phyloP scores from a whole-genome alignment of 1,140 invertebrate genomes.

The Drosophila gunungcola region DNA sequence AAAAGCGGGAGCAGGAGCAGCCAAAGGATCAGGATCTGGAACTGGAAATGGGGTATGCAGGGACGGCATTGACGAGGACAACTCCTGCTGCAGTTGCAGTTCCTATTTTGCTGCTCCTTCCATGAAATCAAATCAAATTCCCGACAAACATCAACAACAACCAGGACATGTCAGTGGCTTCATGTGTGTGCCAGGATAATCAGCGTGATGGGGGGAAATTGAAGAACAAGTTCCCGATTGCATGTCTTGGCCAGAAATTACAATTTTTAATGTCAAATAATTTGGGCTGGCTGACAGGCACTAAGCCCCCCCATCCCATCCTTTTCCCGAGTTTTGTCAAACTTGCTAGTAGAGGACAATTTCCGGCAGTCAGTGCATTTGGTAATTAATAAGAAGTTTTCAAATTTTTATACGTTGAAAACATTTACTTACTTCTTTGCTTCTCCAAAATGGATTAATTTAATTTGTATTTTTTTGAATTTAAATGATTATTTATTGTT shows the following conservation, averaged over 20 bases:
- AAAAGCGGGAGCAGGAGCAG: conserved; percentile 3
- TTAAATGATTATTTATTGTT: too few relatives aligned
- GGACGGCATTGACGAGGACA: conserved; percentile 48
- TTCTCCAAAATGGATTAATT: too few relatives aligned
- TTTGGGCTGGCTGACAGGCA: conserved; percentile 25
- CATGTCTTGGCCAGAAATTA: conserved; percentile 53
- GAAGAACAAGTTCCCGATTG: conserved; percentile 43
- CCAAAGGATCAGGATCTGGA: conserved; percentile 19
- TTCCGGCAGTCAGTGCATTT: conserved; percentile 1
- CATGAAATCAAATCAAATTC: conserved; percentile 75
- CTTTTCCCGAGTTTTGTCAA: background rate
- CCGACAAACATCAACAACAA: conserved; percentile 61
- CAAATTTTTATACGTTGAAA: too few relatives aligned
- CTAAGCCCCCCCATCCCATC: too few relatives aligned
- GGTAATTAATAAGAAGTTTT: background rate
- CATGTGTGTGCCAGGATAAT: conserved; percentile 24
- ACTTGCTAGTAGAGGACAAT: background rate
- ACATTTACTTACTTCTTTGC: too few relatives aligned
- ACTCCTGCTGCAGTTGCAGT: conserved; percentile 36
- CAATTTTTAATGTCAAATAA: conserved; percentile 44
- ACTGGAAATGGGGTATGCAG: conserved; percentile 12
- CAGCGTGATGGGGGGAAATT: conserved; percentile 39
- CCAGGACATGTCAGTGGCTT: conserved; percentile 35
- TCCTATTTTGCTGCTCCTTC: conserved; percentile 17
- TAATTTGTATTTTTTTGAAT: too few relatives aligned